Evolutionary conservation across 2,888 invertebrate species (phyloP), one percentile per base, ranked within the genome.

Genomic region (Automeris io): DNA sequence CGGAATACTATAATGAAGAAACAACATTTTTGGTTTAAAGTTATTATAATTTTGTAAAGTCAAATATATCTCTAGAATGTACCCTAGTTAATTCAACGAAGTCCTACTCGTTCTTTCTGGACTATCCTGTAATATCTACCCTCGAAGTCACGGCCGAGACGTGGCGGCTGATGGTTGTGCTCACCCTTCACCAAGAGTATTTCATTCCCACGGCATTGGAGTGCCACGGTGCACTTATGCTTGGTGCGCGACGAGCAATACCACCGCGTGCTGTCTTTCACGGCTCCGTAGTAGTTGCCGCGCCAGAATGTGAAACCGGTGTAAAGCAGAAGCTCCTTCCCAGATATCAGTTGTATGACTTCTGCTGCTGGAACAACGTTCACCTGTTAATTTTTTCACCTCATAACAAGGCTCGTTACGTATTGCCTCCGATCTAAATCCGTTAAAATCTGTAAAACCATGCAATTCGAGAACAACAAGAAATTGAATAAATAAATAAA

Each of bases 171-270:
- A 16, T 29, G 29, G n/a, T 29, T 29, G 5, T 29, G 29, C 8
- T 4, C 8, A 16, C 29, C 29, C 16, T 29, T 29, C 8, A 16
- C 3, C 2, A 29, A 16, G 16, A 29, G 29, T 29, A 29, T 29
- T 16, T 29, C 18, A n/a, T 5, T 16, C 8, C 7, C 34, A 11
- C 7, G 29, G 9, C 29, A 29, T 8, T 16, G 2, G 5, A 29
- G 8, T 1, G 29, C 13, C 2, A 29, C 16, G 1, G 13, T 7
- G 8, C 29, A 29, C 5, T 29, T 29, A 2, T 2, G n/a, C n/a
- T 29, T 29, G 16, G 16, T 39, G 12, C 33, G 33, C 4, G 39
- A 39, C 8, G 39, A 39, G 8, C 39, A 39, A 5, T 39, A 39
- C 39, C 39, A 39, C 13, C 39, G n/a, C 16, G 33, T 29, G 6